Conservation (phyloP, 2,797 vertebrate species). For the Botia kubotai region DNA sequence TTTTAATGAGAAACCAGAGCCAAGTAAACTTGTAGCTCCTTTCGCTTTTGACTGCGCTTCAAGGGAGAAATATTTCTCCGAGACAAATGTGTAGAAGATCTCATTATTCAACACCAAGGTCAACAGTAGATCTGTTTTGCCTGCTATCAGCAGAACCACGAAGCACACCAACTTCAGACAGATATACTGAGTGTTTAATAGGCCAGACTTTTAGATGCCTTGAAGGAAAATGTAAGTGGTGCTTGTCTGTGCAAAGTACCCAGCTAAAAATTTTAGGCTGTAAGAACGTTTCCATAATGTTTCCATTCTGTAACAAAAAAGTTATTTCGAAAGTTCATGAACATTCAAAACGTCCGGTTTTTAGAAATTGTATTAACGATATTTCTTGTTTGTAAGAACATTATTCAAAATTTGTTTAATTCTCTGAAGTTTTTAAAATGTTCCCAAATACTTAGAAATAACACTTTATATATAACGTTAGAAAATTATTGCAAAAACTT, state of each 20-base stretch:
- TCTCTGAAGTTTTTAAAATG: no score
- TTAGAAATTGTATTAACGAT: no score
- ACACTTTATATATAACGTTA: no score
- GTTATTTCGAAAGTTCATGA: no score
- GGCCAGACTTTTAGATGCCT: neutral
- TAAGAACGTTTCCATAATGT: no score
- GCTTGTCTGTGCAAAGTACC: neutral
- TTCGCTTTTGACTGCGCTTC: constrained; percentile 28
- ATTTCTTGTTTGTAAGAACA: no score
- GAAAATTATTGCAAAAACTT: no score
- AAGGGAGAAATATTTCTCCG: constrained; percentile 20
- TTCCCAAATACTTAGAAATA: no score
- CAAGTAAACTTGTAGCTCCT: constrained; percentile 35
- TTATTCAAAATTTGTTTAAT: no score
- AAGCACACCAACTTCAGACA: neutral
- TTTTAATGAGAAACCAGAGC: constrained; percentile 36
- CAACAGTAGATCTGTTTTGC: neutral
- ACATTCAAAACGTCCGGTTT: no score
- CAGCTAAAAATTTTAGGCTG: no score
- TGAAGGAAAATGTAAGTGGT: neutral
- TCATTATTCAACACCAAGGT: constrained; percentile 39
- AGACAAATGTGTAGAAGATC: constrained; percentile 12
- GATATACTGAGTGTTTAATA: neutral
- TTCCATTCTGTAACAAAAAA: no score
- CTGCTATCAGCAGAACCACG: neutral